Base-by-base conservation (phyloP, 2,888 invertebrate genomes). In the Cetonia aurata region DNA sequence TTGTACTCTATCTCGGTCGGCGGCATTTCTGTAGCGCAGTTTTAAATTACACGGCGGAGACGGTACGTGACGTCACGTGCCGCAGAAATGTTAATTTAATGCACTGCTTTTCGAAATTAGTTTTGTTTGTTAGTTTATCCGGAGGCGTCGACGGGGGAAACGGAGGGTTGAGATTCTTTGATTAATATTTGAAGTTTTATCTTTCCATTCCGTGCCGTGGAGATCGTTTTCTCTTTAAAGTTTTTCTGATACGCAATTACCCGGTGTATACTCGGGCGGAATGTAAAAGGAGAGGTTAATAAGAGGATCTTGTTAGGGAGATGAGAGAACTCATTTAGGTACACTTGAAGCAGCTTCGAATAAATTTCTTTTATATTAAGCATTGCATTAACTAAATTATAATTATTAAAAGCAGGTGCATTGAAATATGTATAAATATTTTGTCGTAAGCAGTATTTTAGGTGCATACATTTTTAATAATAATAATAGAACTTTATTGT, bases 21-120 rank as follows among this genome's bases (percentile, higher is more conserved):
- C 60, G 31, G 9, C 48, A n/a, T 10, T 53, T 17, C 53, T 25
- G 12, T 33, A 48, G 15, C 50, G 48, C 33, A 33, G 37, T 62
- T 62, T 48, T 31, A 62, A 48, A 62, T 50, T 62, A 62, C 48
- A 50, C 25, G 44, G 37, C 62, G 48, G 33, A 13, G 48, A 37
- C 15, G 48, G 31, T 31, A 62, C 62, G 62, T 62, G 62, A 62
- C 62, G 48, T 62, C 62, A 62, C 50, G 50, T 42, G 62, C 48
- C 62, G 62, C 62, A 48, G 62, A 62, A 62, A 62, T 62, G 62
- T 62, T 62, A 62, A 62, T 62, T 62, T 62, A 62, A 62, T 62
- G 62, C 62, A 62, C 62, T 62, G 48, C 31, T 15, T 62, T 62
- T 25, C 48, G 62, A 62, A 62, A 62, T 62, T 62, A 62, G 48